A percentile compares a stretch with the other conserved stretches of the same genome.
Conservation (phyloP, 2,888 invertebrate genomes). For the Lysandra coridon region DNA sequence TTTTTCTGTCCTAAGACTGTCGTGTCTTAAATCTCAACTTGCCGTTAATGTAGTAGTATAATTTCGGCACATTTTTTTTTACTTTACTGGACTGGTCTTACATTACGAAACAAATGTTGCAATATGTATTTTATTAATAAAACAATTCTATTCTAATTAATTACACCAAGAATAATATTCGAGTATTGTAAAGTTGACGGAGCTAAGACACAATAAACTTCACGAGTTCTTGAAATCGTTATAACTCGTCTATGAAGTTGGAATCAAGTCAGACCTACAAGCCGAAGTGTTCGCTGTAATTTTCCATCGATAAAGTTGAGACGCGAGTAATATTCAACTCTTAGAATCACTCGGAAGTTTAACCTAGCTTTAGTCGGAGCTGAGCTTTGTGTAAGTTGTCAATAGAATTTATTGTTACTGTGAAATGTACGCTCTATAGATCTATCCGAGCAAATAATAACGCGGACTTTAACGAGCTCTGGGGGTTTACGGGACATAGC, state of each 20-base stretch:
- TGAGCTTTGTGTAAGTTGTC: conserved; percentile 21
- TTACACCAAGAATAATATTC: neutral
- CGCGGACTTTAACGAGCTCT: neutral
- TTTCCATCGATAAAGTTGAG: conserved; percentile 22
- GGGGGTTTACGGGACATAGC: neutral
- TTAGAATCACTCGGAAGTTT: conserved; percentile 19
- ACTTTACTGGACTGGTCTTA: too few species aligned
- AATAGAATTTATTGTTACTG: conserved; percentile 17
- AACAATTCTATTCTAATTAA: neutral
- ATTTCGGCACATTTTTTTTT: too few species aligned
- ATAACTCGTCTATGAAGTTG: neutral
- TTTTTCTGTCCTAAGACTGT: too few species aligned
- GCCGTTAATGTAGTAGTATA: too few species aligned
- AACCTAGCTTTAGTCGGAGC: conserved; percentile 4
- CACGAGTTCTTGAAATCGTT: neutral
- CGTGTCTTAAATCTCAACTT: too few species aligned
- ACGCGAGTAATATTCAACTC: conserved; percentile 19
- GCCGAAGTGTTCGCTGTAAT: neutral
- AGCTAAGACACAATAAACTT: conserved; percentile 14
- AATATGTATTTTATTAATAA: neutral
- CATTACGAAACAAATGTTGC: too few species aligned
- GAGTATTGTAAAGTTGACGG: neutral
- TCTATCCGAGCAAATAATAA: conserved; percentile 7
- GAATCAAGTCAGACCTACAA: neutral
- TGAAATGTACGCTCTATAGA: conserved; percentile 5